A percentile compares a stretch with the other conserved stretches of the same genome.
Evolutionary conservation across 2,797 vertebrate species (phyloP).

Genomic region (Vespertilio murinus): DNA sequence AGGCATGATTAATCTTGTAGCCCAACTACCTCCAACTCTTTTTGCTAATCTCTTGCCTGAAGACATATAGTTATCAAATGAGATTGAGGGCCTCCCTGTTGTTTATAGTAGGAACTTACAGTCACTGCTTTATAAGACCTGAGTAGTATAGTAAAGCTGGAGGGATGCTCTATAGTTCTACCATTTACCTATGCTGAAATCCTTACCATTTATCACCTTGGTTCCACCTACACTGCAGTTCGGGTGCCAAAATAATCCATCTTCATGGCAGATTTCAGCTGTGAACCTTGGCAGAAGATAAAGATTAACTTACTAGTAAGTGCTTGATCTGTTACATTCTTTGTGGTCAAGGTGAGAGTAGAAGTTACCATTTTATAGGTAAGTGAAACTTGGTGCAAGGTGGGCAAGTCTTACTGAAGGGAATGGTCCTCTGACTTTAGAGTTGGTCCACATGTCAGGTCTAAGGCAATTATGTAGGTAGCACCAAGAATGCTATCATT

Average conservation of each 20-base stretch:
- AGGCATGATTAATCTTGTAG: slow-evolving; percentile 58
- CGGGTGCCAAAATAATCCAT: neutral
- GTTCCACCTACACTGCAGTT: neutral
- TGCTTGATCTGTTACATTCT: neutral
- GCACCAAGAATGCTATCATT: neutral
- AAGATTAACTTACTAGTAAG: neutral
- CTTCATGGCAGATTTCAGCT: slow-evolving; percentile 18
- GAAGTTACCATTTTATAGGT: neutral
- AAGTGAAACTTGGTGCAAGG: neutral
- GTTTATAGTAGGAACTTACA: neutral
- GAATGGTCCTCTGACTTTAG: neutral
- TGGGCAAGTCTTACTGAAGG: neutral
- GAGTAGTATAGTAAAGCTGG: neutral
- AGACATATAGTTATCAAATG: slow-evolving; percentile 35
- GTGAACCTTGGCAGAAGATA: neutral
- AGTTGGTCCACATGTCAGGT: neutral
- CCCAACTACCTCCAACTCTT: slow-evolving; percentile 56
- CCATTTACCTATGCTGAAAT: neutral
- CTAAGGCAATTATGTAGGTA: neutral
- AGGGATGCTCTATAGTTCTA: neutral
- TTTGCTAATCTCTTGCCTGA: slow-evolving; percentile 50
- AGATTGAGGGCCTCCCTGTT: slow-evolving; percentile 11
- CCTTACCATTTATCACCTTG: neutral
- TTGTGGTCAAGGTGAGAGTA: neutral
- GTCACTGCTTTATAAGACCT: slow-evolving; percentile 22